A percentile compares a stretch with the other conserved stretches of the same genome.
Conservation (phyloP, 2,888 invertebrate species). For the Buathra laborator region DNA sequence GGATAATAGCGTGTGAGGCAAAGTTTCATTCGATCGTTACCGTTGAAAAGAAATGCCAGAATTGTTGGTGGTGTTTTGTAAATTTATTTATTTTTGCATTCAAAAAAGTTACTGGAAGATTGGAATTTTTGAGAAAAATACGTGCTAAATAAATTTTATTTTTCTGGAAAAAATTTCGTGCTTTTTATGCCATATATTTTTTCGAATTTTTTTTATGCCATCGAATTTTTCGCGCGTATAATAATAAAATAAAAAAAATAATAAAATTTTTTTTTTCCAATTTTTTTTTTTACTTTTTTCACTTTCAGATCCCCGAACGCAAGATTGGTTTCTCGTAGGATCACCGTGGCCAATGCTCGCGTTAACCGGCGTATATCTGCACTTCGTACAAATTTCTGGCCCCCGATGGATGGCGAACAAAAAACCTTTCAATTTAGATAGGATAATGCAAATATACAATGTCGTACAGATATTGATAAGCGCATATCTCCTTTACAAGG, state of each 20-base stretch:
- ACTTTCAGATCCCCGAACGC: constrained; percentile 88
- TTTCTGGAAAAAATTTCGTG: background rate
- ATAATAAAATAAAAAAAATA: too few species aligned
- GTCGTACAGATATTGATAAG: constrained; percentile 89
- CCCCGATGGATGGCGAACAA: constrained; percentile 90
- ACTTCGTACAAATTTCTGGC: constrained; percentile 90
- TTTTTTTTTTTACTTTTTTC: background rate
- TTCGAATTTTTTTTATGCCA: too few species aligned
- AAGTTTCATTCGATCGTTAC: too few species aligned
- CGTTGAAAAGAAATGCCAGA: too few species aligned
- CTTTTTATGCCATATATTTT: too few species aligned
- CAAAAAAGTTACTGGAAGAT: too few species aligned
- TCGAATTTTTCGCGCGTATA: too few species aligned
- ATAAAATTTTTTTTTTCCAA: too few species aligned
- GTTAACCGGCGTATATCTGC: constrained; percentile 88
- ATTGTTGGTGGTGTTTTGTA: too few species aligned
- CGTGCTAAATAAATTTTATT: background rate
- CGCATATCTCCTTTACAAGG: constrained; percentile 86
- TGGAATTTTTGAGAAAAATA: background rate
- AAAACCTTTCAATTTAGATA: constrained; percentile 88
- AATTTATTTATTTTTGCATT: too few species aligned
- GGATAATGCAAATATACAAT: constrained; percentile 90
- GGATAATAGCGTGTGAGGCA: too few species aligned
- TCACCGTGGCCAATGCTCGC: constrained; percentile 88
- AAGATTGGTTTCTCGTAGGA: constrained; percentile 89